Percentiles rank a stretch among this genome's conserved stretches.
Conservation (phyloP, 2,888 invertebrate genomes). For the Malacosoma neustria region DNA sequence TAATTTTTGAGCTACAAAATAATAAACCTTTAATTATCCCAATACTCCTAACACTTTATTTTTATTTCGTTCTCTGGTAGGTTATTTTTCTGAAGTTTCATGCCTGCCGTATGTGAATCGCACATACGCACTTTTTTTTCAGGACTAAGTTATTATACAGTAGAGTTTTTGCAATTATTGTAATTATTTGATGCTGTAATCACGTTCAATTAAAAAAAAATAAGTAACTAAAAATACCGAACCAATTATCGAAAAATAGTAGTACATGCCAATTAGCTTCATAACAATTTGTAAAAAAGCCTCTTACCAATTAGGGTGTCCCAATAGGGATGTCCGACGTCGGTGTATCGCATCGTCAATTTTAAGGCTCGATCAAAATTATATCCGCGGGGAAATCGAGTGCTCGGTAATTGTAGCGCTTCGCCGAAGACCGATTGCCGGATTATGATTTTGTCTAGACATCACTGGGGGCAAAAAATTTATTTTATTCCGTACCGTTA, state of each 20-base stretch:
- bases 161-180: too few relatives aligned
- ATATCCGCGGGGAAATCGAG: conserved; percentile 35
- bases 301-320: conserved; percentile 29
- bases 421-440: conserved; percentile 16
- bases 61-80: too few relatives aligned
- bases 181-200: too few relatives aligned
- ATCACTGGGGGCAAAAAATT: conserved; percentile 10
- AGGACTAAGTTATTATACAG: too few relatives aligned
- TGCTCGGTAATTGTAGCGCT: conserved; percentile 19
- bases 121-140: too few relatives aligned
- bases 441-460: conserved; percentile 26
- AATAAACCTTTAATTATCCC: too few relatives aligned
- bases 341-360: conserved; percentile 34
- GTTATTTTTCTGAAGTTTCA: too few relatives aligned
- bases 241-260: neutral
- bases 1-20: too few relatives aligned
- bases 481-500: conserved; percentile 14
- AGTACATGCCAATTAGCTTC: neutral
- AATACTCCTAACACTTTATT: too few relatives aligned
- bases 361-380: conserved; percentile 37
- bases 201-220: too few relatives aligned
- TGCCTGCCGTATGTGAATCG: too few relatives aligned
- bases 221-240: too few relatives aligned
- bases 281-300: neutral
- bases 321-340: conserved; percentile 14